Conservation (phyloP, 2,888 invertebrate genomes). For the Oeneis ivallda region DNA sequence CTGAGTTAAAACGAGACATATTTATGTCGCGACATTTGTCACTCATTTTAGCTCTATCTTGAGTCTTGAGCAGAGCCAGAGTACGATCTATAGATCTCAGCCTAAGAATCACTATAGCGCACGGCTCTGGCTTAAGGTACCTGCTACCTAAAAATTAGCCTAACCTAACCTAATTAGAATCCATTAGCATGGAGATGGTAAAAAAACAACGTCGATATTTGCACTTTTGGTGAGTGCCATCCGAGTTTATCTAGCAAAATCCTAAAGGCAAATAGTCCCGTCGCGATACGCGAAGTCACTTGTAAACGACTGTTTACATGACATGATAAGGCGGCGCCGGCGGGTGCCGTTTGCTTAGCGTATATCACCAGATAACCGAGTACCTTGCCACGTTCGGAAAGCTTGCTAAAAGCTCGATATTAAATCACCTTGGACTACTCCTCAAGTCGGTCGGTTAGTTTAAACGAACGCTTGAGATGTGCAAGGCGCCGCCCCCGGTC, state of each 20-base stretch:
- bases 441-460: constrained; percentile 57
- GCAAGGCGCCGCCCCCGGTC: constrained; percentile 71
- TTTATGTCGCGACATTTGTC: no score
- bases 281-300: constrained; percentile 68
- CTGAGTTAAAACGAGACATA: no score
- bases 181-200: constrained; percentile 10
- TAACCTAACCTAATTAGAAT: constrained; percentile 5
- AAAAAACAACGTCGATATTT: constrained; percentile 25
- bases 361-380: constrained; percentile 57
- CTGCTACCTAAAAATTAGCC: no score
- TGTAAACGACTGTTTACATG: constrained; percentile 73
- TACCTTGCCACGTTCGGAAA: constrained; percentile 56
- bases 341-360: constrained; percentile 61
- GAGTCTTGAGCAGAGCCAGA: no score
- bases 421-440: constrained; percentile 64
- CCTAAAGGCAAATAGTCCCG: constrained; percentile 68
- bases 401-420: constrained; percentile 76
- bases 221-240: constrained; percentile 39
- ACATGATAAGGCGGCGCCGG: constrained; percentile 77
- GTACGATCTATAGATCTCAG: no score
- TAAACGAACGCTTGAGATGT: constrained; percentile 50
- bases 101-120: not conserved
- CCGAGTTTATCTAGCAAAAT: constrained; percentile 66
- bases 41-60: no score
- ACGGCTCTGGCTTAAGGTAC: not conserved